A percentile compares a stretch with the other conserved stretches of the same genome.
phyloP scores from a whole-genome alignment of 2,113 vertebrate genomes.

The Crotalus helleri region DNA sequence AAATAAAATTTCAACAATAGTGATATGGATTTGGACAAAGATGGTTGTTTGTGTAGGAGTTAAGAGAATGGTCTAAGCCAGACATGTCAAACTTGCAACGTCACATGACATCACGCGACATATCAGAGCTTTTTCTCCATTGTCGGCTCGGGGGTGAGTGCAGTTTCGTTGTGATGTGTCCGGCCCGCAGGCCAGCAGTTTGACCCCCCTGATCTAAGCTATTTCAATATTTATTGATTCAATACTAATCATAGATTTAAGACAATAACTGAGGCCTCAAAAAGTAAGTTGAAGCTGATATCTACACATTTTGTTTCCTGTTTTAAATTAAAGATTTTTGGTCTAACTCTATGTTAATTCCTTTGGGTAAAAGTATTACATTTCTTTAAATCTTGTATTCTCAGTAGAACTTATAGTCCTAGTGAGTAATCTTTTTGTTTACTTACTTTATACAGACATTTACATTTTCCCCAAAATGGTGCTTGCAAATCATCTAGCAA shows the following conservation, averaged over 20 bases:
- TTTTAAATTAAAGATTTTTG: slow-evolving; percentile 1
- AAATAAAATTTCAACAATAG: not conserved
- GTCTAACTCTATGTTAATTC: not conserved
- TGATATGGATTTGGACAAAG: not conserved
- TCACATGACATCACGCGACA: too few species aligned
- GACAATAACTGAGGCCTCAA: not conserved
- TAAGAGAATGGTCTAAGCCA: not conserved
- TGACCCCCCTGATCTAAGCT: not conserved
- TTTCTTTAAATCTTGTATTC: slow-evolving; percentile 2
- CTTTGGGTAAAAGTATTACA: not conserved
- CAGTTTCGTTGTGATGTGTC: too few species aligned
- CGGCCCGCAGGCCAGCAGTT: too few species aligned
- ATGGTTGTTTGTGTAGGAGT: rapidly evolving
- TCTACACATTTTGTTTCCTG: not conserved
- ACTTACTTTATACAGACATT: not conserved
- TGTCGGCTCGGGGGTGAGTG: too few species aligned
- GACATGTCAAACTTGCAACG: too few species aligned
- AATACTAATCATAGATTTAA: not conserved
- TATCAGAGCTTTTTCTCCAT: too few species aligned
- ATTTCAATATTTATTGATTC: not conserved
- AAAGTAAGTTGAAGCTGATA: not conserved
- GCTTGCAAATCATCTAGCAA: not conserved
- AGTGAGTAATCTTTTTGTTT: not conserved
- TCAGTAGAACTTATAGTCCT: not conserved
- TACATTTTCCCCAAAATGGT: not conserved